Evolutionary conservation across 1,140 invertebrate genomes (phyloP), one percentile per base, ranked within the genome.

Genomic region (Stegodyphus mimosarum): DNA sequence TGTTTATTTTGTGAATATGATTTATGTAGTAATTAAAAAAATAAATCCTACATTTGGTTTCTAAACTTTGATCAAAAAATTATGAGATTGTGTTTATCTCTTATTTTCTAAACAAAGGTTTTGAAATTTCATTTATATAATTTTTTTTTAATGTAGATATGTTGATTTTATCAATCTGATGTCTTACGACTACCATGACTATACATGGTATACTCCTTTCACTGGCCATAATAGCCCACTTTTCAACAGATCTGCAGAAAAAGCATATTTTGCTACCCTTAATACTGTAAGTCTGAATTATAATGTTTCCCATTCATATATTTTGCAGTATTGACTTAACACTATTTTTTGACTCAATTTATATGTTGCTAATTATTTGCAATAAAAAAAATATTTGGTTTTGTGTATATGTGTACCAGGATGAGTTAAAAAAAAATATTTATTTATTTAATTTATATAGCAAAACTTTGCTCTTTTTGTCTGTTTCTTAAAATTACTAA

Each of bases 131-230:
- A 33, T 33, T 33, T 33, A 33, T 33, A 33, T 33, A 33, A 33
- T 33, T 33, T 33, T 33, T 33, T 33, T 33, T 33, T 33, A 33
- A 33, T 33, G 73, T 88, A 94, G 94, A 72, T 92, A 94, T 90
- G 92, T 95, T 5, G 96, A 97, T 90, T 96, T 94, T 92, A 92
- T 96, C 0, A 96, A 96, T 90, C 88, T 98, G 6, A 97, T 97
- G 96, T 93, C 94, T 0, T 98, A 98, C 89, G 96, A 98, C 89
- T 97, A 93, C 88, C 95, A 97, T 90, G 95, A 94, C 87, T 97
- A 93, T 88, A 92, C 49, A 6, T 92, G 92, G 89, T 93, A 93
- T 86, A 94, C 94, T 18, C 96, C 96, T 6, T 93, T 96, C 74
- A 97, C 96, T 55, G 95, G 93, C 63, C 91, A 95, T 0, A 97